A percentile compares a stretch with the other conserved stretches of the same genome.
Evolutionary conservation across 2,113 vertebrate genomes (phyloP).

Genomic region (Pedetes capensis): DNA sequence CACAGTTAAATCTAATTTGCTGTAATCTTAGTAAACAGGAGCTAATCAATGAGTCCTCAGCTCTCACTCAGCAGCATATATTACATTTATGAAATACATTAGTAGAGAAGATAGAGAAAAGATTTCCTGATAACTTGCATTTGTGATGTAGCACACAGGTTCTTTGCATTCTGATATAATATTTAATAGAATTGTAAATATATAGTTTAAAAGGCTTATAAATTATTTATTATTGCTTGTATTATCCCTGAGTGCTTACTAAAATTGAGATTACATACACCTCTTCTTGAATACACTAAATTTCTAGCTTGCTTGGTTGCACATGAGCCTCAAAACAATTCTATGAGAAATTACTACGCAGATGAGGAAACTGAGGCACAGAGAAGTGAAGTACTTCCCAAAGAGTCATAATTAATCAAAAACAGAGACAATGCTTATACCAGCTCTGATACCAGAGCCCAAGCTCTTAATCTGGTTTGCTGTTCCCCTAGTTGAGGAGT

Average conservation of each 20-base stretch:
- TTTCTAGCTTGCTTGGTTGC: not conserved
- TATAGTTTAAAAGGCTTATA: not conserved
- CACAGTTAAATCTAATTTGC: slow-evolving; percentile 60
- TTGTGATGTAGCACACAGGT: not conserved
- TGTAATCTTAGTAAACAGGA: slow-evolving; percentile 55
- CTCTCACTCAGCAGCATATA: slow-evolving; percentile 20
- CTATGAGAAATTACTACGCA: not conserved
- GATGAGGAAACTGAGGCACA: not conserved
- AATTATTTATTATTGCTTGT: slow-evolving; percentile 7
- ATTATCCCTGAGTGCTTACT: not conserved
- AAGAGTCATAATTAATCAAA: not conserved
- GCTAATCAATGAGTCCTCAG: slow-evolving; percentile 32
- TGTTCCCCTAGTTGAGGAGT: not conserved
- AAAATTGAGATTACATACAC: slow-evolving; percentile 3
- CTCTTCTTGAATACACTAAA: not conserved
- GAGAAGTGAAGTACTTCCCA: not conserved
- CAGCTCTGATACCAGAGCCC: not conserved
- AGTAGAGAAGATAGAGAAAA: not conserved
- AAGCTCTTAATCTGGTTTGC: not conserved
- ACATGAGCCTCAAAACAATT: not conserved
- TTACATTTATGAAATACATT: slow-evolving; percentile 27
- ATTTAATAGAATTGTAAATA: slow-evolving; percentile 37
- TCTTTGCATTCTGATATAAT: not conserved
- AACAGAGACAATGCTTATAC: not conserved
- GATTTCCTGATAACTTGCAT: slow-evolving; percentile 33